A percentile compares a stretch with the other conserved stretches of the same genome.
These are phyloP conservation scores for Pleuronectes platessa DNA, from an alignment of 2,113 vertebrate species.

Conservation along the genomic window DNA sequence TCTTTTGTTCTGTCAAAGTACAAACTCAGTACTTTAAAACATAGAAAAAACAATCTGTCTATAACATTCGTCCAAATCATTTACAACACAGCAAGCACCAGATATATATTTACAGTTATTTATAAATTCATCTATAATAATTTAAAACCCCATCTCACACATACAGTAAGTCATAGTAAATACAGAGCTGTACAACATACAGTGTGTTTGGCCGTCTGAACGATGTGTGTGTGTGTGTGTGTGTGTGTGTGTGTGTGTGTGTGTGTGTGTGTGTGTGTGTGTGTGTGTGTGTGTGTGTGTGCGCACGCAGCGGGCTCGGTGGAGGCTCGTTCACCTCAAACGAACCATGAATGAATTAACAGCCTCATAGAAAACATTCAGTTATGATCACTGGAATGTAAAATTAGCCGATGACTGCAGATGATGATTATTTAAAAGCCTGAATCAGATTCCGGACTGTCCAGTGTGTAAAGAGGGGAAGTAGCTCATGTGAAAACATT, in stretches of 20 bases:
- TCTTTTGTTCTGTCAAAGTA: constrained; percentile 71
- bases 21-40: constrained; percentile 62
- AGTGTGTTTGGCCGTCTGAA: background rate
- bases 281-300: constrained; percentile 30
- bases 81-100: constrained; percentile 86
- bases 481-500: too few species aligned
- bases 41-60: constrained; percentile 57
- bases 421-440: constrained; percentile 15
- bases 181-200: constrained; percentile 60
- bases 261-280: constrained; percentile 23
- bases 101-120: constrained; percentile 88
- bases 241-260: constrained; percentile 32
- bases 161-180: constrained; percentile 50
- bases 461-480: constrained; percentile 11
- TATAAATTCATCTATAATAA: constrained; percentile 83
- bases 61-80: constrained; percentile 70
- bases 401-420: constrained; percentile 67
- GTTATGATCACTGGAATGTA: constrained; percentile 82
- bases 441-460: constrained; percentile 30
- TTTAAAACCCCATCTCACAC: constrained; percentile 66
- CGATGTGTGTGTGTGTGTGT: constrained; percentile 1
- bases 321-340: background rate
- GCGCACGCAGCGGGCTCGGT: constrained; percentile 25
- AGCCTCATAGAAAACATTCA: constrained; percentile 55
- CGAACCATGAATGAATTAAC: constrained; percentile 36